Conservation (phyloP, 2,113 vertebrate species). For the Pontoporia blainvillei region DNA sequence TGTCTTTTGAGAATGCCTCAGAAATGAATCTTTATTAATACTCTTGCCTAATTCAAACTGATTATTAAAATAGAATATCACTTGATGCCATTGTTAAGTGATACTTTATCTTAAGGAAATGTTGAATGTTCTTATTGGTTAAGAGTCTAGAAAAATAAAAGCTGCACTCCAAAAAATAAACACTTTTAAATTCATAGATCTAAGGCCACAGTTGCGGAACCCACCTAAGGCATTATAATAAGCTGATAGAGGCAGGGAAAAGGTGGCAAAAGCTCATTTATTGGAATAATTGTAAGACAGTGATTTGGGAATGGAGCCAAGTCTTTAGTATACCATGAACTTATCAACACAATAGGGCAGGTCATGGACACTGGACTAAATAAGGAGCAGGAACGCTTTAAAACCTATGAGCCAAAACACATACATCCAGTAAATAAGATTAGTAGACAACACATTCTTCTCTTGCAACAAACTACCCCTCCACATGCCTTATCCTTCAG, state of each 20-base stretch:
- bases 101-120: slow-evolving; percentile 40
- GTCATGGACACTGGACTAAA: neutral
- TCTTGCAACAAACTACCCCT: neutral
- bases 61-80: slow-evolving; percentile 71
- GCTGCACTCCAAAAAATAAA: neutral
- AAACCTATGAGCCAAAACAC: neutral
- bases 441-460: neutral
- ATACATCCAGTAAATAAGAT: neutral
- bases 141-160: slow-evolving; percentile 46
- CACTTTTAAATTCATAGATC: neutral
- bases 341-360: neutral
- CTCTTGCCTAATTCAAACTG: slow-evolving; percentile 74
- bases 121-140: slow-evolving; percentile 47
- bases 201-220: neutral
- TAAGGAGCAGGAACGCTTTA: neutral
- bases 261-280: neutral
- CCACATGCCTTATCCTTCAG: neutral
- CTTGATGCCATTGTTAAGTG: slow-evolving; percentile 59
- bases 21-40: slow-evolving; percentile 68
- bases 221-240: neutral
- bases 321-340: neutral
- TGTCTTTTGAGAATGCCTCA: slow-evolving; percentile 65
- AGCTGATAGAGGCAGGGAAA: neutral
- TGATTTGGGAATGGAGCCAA: neutral
- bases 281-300: neutral